A percentile compares a stretch with the other conserved stretches of the same genome.
Conservation (phyloP, 2,113 vertebrate genomes). For the Mixornis gularis region DNA sequence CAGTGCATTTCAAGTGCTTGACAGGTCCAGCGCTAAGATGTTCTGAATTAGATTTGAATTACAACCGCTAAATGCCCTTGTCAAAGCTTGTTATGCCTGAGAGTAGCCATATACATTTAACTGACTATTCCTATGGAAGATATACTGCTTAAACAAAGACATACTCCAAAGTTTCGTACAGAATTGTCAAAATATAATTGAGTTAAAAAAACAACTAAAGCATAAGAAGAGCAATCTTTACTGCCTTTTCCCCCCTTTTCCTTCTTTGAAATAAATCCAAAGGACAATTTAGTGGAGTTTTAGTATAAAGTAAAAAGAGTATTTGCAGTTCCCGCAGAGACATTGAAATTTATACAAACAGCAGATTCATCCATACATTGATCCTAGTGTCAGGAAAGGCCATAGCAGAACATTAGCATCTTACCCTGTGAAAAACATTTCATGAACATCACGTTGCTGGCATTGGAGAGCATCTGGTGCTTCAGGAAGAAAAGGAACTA, state of each 20-base stretch:
- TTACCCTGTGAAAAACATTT: background rate
- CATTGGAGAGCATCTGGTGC: background rate
- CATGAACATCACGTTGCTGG: background rate
- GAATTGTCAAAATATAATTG: slow-evolving; percentile 89
- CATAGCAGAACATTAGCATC: background rate
- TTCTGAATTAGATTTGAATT: slow-evolving; percentile 99
- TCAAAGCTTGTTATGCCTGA: slow-evolving; percentile 95
- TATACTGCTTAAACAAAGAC: slow-evolving; percentile 90
- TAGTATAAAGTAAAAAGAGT: slow-evolving; percentile 54
- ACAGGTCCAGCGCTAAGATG: slow-evolving; percentile 99
- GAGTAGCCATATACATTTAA: slow-evolving; percentile 87
- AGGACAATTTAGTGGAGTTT: slow-evolving; percentile 68
- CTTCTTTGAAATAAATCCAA: slow-evolving; percentile 78
- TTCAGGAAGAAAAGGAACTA: background rate
- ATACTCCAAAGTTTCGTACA: slow-evolving; percentile 84
- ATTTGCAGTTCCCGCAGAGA: slow-evolving; percentile 35
- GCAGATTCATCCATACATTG: slow-evolving; percentile 41
- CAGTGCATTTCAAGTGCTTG: slow-evolving; percentile 91
- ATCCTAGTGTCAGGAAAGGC: slow-evolving; percentile 13
- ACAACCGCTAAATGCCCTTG: slow-evolving; percentile 99
- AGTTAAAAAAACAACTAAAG: slow-evolving; percentile 81
- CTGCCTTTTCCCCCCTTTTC: slow-evolving; percentile 29
- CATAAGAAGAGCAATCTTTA: slow-evolving; percentile 70
- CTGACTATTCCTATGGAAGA: slow-evolving; percentile 82
- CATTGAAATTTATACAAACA: slow-evolving; percentile 11